These are phyloP conservation scores for Procavia capensis DNA, from an alignment of 2,113 vertebrate species.

Conservation along the genomic window DNA sequence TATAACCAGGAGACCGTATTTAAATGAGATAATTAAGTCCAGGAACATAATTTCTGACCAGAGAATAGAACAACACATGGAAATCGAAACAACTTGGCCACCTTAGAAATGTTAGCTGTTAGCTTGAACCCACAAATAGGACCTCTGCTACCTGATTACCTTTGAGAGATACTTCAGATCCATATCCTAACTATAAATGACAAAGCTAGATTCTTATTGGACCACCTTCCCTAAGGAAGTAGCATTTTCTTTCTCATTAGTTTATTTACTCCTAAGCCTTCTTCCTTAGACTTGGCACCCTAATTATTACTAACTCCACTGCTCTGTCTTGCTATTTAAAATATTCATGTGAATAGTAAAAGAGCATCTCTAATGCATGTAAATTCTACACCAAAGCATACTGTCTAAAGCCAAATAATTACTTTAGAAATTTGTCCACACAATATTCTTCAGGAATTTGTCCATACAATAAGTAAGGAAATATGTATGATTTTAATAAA, in stretches of 20 bases:
- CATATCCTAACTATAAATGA: neutral
- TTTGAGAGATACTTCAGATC: neutral
- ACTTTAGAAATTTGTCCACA: neutral
- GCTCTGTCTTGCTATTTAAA: conserved; percentile 14
- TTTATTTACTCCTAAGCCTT: conserved; percentile 19
- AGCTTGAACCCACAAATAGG: neutral
- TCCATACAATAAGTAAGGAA: neutral
- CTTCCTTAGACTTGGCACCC: neutral
- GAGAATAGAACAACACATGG: neutral
- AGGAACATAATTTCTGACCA: neutral
- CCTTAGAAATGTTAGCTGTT: neutral
- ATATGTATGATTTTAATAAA: neutral
- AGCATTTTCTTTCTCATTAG: neutral
- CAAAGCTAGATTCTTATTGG: neutral
- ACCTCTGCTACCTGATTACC: neutral
- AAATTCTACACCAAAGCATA: conserved; percentile 18
- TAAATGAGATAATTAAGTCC: neutral
- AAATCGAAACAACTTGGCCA: neutral
- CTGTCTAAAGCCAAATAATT: conserved; percentile 54
- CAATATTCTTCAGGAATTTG: neutral
- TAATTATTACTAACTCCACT: conserved; percentile 21
- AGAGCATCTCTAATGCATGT: neutral
- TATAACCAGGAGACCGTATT: neutral
- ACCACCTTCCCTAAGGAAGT: neutral
- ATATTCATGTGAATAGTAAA: neutral